Base-by-base conservation (phyloP, 2,797 vertebrate species). In the Aulostomus chinensis region DNA sequence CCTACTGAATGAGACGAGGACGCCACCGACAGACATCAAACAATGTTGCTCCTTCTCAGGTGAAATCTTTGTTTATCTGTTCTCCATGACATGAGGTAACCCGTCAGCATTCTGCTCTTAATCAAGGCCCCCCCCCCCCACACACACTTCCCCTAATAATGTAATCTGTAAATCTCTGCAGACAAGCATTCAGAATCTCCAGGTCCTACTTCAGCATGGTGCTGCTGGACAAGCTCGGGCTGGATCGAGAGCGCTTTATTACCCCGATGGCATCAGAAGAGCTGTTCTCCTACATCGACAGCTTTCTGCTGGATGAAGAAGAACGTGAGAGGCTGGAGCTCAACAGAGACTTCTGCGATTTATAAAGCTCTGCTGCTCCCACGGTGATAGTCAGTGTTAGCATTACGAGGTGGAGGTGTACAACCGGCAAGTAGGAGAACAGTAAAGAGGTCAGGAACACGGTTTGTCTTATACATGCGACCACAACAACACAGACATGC, bases 221-320 rank as follows among this genome's bases (percentile, higher is more conserved):
- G 68, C 89, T 99, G 68, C 85, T 99, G 75, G 96, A 98, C 80
- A 86, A 96, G 68, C 86, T 83, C 0, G 94, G 95, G 2, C 26
- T 79, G 0, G 97, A 98, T 85, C 89, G 94, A 0, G 97, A 98
- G 64, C 94, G 96, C 58, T 98, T 94, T 79, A 89, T 94, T 55
- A 60, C 76, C 32, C 93, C 96, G 0, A 39, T 91, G 12, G 86
- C 86, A n/a, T 92, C 95, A 0, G 93, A 95, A 0, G 96, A 99
- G 84, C 90, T 98, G 64, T 98, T 96, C 56, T 78, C 90, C 2
- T 94, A 93, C 81, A 92, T 97, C 0, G 95, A 98, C 51, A 88
- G 88, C 21, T 95, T 94, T 79, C 75, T 98, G 73, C 86, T 98
- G 80, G 89, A 91, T 1, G 86, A 91, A 61, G 88, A 86, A 2